Evolutionary conservation across 2,113 vertebrate species (phyloP).

Genomic region (Panthera tigris): DNA sequence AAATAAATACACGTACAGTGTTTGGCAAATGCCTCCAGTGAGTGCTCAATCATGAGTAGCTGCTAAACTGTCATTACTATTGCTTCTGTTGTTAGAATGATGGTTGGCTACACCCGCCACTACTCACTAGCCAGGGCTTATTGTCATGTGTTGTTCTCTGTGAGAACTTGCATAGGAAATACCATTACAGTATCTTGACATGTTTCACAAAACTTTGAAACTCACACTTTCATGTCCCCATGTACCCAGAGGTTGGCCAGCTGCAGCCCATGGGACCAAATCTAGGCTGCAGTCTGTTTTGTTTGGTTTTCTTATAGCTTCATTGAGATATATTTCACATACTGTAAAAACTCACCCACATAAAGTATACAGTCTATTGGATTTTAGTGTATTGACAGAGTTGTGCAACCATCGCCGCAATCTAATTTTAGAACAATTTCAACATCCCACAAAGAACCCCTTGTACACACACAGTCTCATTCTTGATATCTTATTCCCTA

Average conservation of each 20-base stretch:
- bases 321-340: background rate
- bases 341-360: background rate
- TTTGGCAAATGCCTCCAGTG: background rate
- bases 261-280: background rate
- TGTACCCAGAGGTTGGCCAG: background rate
- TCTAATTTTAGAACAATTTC: slow-evolving; percentile 32
- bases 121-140: background rate
- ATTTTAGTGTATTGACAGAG: background rate
- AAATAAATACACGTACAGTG: background rate
- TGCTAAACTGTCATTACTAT: background rate
- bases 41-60: background rate
- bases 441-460: background rate
- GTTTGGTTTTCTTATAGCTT: background rate
- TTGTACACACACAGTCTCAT: background rate
- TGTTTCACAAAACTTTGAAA: background rate
- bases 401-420: background rate
- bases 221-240: background rate
- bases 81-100: background rate
- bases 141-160: background rate
- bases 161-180: background rate
- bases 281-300: background rate
- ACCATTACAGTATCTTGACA: background rate
- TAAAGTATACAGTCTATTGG: background rate
- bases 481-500: background rate
- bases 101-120: accelerated